Conservation (phyloP, 2,113 vertebrate genomes). For the Chlamydotis undulata region DNA sequence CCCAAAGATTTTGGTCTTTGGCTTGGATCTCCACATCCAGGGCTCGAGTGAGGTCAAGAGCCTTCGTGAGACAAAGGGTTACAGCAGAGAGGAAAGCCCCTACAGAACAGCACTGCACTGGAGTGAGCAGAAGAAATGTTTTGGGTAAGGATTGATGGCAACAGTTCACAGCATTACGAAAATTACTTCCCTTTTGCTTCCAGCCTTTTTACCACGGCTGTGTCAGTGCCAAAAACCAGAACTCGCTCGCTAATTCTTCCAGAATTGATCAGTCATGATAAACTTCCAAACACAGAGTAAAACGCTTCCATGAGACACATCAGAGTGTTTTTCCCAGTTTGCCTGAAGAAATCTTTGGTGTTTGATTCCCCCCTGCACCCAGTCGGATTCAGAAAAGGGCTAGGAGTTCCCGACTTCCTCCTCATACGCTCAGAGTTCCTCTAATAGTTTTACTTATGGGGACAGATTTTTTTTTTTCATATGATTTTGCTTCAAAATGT, state of each 20-base stretch:
- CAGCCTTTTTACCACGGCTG: conserved; percentile 54
- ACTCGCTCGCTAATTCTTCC: conserved; percentile 51
- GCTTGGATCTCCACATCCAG: neutral
- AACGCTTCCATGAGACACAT: conserved; percentile 29
- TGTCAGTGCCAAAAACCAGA: conserved; percentile 54
- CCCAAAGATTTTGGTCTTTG: conserved; percentile 24
- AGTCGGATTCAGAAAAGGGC: neutral
- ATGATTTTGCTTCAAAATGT: neutral
- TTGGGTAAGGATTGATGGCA: conserved; percentile 57
- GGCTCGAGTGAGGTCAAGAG: neutral
- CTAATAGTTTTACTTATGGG: neutral
- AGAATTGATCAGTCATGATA: conserved; percentile 62
- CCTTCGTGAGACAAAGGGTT: neutral
- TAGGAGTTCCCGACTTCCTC: neutral
- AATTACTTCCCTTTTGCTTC: conserved; percentile 61
- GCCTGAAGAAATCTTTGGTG: neutral
- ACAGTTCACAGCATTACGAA: conserved; percentile 59
- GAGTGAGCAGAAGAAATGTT: conserved; percentile 23
- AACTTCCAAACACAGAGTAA: conserved; percentile 47
- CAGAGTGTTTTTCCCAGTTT: conserved; percentile 29
- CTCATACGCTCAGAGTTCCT: neutral
- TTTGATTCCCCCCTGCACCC: neutral
- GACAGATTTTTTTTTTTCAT: neutral
- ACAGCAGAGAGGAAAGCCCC: neutral
- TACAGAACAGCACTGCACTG: neutral